phyloP scores from a whole-genome alignment of 2,888 invertebrate species.

The Aspidapion aeneum region DNA sequence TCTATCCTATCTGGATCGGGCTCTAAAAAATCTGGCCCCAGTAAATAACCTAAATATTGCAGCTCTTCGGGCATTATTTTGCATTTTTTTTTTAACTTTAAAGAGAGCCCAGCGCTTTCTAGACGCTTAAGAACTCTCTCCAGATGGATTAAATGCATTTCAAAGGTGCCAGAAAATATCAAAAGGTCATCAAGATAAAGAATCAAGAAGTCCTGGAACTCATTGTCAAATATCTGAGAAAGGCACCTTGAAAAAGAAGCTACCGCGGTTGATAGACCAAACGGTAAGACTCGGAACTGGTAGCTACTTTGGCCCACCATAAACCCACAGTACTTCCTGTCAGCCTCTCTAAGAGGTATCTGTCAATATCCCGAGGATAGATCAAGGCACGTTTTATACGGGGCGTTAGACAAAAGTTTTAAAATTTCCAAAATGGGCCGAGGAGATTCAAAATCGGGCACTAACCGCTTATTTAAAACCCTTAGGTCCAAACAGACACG shows the following conservation, averaged over 20 bases:
- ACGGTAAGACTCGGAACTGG: neutral
- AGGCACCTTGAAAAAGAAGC: neutral
- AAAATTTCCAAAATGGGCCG: neutral
- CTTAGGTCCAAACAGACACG: neutral
- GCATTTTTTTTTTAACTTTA: too few relatives aligned
- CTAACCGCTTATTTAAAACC: neutral
- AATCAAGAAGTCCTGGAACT: neutral
- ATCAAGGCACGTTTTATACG: neutral
- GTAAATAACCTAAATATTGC: too few relatives aligned
- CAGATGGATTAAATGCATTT: neutral
- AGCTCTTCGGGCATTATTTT: too few relatives aligned
- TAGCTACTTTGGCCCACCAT: neutral
- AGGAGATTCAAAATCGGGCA: neutral
- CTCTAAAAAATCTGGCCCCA: too few relatives aligned
- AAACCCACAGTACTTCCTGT: neutral
- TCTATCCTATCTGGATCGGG: too few relatives aligned
- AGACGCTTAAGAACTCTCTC: neutral
- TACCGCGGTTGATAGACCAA: neutral
- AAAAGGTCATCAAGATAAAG: neutral
- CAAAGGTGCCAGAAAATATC: neutral
- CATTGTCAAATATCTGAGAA: neutral
- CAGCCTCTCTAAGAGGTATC: neutral
- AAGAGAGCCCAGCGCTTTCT: neutral
- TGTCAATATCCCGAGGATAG: neutral
- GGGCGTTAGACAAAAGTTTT: neutral